Evolutionary conservation across 2,797 vertebrate genomes (phyloP), one percentile per base, ranked within the genome.

Genomic region (Acanthornis magna): DNA sequence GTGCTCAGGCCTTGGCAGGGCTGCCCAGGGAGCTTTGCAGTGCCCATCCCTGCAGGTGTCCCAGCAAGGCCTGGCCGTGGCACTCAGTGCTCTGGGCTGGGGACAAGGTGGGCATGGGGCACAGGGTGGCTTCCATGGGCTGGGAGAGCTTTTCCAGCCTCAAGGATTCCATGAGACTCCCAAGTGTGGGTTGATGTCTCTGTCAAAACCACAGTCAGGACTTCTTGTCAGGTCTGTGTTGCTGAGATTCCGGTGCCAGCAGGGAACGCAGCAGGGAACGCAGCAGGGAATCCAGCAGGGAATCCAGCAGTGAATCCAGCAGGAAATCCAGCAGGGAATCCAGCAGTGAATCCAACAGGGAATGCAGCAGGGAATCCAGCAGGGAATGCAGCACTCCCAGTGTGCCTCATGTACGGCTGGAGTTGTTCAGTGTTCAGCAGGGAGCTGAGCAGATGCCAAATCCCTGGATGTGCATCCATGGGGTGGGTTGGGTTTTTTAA

Each of bases 1-100:
- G 11, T 0, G 38, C 0, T 45, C 5, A 66, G 67, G 13, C 18
- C 3, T 43, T 72, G 58, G 50, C 0, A 65, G 1, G 0, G 43
- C 32, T 65, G 27, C 67, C 67, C 67, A 72, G 53, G 53, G 47
- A 45, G 53, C 1, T 29, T n/a, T 72, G 67, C 4, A 57, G 58
- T 78, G 3, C 57, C 48, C 34, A 34, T 30, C 42, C 57, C 48
- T 70, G 65, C 1, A 55, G 62, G 62, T 67, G 61, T 1, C 32
- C 45, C 5, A 16, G 65, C n/a, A 13, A 48, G 17, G 9, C 4
- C 30, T 68, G 65, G 20, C 13, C 0, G 22, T 65, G 85, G n/a
- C 75, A 72, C 75, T 73, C 7, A 51, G 67, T 0, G 85, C 75
- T 65, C 75, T 58, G 85, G 36, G 50, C 57, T 50, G 75, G 75